Evolutionary conservation across 2,888 invertebrate species (phyloP).

Genomic region (Eupithecia inturbata): DNA sequence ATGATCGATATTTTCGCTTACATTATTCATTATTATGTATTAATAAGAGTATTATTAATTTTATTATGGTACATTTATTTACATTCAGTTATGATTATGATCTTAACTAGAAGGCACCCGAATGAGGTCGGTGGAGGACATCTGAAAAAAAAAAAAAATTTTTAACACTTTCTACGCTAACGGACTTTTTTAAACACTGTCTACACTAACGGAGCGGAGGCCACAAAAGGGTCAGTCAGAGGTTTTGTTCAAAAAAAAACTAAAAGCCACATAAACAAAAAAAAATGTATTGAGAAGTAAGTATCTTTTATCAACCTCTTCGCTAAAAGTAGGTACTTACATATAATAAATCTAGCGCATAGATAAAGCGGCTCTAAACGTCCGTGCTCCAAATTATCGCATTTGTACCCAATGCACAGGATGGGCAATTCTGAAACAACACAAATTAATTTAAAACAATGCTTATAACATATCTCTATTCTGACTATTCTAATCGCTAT

Average conservation of each 20-base stretch:
- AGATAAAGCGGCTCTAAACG: constrained; percentile 61
- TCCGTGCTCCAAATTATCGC: constrained; percentile 84
- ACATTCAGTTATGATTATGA: constrained; percentile 69
- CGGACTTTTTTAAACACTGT: too few species aligned
- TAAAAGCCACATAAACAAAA: background rate
- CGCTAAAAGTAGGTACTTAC: constrained; percentile 54
- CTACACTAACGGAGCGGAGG: too few species aligned
- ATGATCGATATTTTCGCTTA: constrained; percentile 79
- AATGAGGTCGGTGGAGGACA: constrained; percentile 83
- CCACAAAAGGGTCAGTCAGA: too few species aligned
- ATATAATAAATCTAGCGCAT: constrained; percentile 61
- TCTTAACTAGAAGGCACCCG: constrained; percentile 82
- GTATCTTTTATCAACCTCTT: background rate
- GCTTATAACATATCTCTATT: background rate
- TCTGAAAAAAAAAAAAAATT: constrained; percentile 59
- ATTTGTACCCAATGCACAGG: constrained; percentile 83
- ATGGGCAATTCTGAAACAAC: constrained; percentile 80
- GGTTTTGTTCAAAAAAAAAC: too few species aligned
- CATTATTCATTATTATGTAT: constrained; percentile 53
- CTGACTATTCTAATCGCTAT: background rate
- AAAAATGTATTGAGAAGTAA: background rate
- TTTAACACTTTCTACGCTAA: background rate
- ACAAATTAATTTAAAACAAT: constrained; percentile 15
- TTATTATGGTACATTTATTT: constrained; percentile 78
- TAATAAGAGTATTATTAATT: constrained; percentile 64